A percentile compares a stretch with the other conserved stretches of the same genome.
Conservation (phyloP, 2,888 invertebrate genomes). For the Rhodophaea formosa region DNA sequence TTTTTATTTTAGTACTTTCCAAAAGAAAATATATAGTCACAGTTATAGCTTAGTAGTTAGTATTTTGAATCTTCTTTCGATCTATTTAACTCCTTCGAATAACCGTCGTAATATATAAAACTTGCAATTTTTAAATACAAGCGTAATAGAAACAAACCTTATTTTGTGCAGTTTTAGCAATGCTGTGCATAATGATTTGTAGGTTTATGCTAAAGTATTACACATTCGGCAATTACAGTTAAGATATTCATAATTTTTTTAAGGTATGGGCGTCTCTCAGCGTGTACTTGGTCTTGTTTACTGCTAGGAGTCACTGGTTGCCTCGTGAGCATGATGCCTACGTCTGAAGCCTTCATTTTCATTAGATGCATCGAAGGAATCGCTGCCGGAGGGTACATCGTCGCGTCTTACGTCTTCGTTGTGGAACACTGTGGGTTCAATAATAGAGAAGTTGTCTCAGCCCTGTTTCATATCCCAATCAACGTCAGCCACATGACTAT, state of each 20-base stretch:
- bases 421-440: conserved; percentile 55
- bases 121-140: too few relatives aligned
- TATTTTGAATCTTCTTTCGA: too few relatives aligned
- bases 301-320: conserved; percentile 46
- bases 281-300: conserved; percentile 41
- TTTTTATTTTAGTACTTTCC: background rate
- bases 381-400: conserved; percentile 56
- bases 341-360: conserved; percentile 39
- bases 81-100: too few relatives aligned
- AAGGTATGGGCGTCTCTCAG: conserved; percentile 57
- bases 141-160: too few relatives aligned
- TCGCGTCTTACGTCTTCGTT: conserved; percentile 57
- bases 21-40: too few relatives aligned
- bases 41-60: too few relatives aligned
- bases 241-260: conserved; percentile 27
- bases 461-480: conserved; percentile 57
- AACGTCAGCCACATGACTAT: conserved; percentile 56
- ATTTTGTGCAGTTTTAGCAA: too few relatives aligned
- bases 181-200: too few relatives aligned
- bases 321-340: conserved; percentile 51
- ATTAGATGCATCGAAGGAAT: conserved; percentile 60
- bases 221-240: too few relatives aligned
- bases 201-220: too few relatives aligned
- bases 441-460: conserved; percentile 55
- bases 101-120: too few relatives aligned